Evolutionary conservation across 2,113 vertebrate genomes (phyloP).

Genomic region (Calyptomena viridis): DNA sequence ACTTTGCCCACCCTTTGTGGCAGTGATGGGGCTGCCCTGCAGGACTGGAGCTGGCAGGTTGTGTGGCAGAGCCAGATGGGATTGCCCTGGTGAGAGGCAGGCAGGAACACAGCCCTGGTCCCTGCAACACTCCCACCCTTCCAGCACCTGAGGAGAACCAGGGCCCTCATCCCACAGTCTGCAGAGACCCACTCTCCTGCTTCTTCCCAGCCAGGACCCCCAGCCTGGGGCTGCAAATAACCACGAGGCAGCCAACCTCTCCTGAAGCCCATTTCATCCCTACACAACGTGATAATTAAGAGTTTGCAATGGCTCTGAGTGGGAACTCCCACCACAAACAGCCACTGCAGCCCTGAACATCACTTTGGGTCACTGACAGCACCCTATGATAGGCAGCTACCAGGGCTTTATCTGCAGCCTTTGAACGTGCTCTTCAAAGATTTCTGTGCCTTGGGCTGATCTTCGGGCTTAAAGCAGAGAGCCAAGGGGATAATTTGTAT

Average conservation of each 20-base stretch:
- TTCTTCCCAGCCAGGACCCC: background rate
- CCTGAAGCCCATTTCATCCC: background rate
- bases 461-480: background rate
- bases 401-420: background rate
- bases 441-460: background rate
- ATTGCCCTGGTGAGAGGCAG: background rate
- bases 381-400: background rate
- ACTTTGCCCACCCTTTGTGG: background rate
- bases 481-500: background rate
- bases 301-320: background rate
- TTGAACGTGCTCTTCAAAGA: background rate
- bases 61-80: background rate
- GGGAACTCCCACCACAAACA: background rate
- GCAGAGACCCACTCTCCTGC: background rate
- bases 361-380: background rate
- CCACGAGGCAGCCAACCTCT: accelerated
- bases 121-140: background rate
- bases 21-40: background rate
- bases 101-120: background rate
- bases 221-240: background rate
- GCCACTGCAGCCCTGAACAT: background rate
- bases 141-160: accelerated
- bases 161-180: accelerated
- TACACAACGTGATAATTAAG: background rate
- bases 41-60: background rate